Percentiles rank a stretch among this genome's conserved stretches.
phyloP scores from a whole-genome alignment of 2,888 invertebrate genomes.

The Rhaphigaster nebulosa region DNA sequence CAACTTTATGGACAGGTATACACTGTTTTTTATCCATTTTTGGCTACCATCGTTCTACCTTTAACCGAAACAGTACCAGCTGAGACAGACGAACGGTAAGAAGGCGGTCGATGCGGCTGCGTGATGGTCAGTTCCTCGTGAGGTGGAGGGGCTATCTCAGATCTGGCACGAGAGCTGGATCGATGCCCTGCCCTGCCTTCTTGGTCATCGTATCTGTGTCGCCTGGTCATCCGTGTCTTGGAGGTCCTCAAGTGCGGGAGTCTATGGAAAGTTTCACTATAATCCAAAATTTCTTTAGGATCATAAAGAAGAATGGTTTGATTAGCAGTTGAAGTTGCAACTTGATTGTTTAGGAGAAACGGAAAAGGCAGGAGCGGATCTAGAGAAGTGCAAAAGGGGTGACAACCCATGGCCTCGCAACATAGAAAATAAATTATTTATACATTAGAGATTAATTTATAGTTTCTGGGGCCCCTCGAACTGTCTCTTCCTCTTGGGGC shows the following conservation, averaged over 20 bases:
- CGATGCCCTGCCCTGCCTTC: slow-evolving; percentile 20
- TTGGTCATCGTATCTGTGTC: slow-evolving; percentile 44
- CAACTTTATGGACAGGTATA: neutral
- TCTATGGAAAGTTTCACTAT: neutral
- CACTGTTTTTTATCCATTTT: neutral
- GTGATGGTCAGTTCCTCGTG: slow-evolving; percentile 54
- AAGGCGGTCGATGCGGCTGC: slow-evolving; percentile 53
- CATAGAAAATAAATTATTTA: no score
- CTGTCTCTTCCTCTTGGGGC: no score
- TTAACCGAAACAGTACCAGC: neutral
- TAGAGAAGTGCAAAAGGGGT: no score
- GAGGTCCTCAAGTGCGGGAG: neutral
- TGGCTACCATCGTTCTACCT: neutral
- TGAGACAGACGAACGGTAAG: slow-evolving; percentile 2
- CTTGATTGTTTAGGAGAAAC: no score
- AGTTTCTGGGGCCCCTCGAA: no score
- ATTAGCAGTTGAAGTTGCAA: neutral
- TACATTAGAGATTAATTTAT: no score
- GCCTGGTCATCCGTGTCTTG: slow-evolving; percentile 8
- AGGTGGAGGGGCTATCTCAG: slow-evolving; percentile 52
- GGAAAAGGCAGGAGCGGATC: no score
- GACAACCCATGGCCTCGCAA: no score
- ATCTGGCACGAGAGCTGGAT: slow-evolving; percentile 51
- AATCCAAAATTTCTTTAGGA: neutral
- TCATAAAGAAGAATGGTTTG: neutral